Evolutionary conservation across 2,113 vertebrate species (phyloP).

Genomic region (Caranx melampygus): DNA sequence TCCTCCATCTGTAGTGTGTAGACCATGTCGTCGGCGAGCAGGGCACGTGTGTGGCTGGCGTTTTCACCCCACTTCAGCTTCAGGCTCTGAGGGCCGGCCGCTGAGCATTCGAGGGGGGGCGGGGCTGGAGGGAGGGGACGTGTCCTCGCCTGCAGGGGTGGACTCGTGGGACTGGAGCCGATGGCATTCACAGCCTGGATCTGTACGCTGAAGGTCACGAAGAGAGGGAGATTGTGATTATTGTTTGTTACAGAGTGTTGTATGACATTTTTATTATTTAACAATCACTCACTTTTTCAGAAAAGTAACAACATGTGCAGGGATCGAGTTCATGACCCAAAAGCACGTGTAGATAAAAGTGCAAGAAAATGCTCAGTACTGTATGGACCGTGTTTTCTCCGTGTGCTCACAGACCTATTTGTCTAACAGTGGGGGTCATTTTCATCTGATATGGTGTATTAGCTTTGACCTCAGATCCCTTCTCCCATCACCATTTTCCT

Average conservation of each 20-base stretch:
- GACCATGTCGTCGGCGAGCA: constrained; percentile 85
- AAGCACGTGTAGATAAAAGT: not conserved
- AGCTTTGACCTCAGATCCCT: constrained; percentile 21
- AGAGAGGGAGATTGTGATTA: not conserved
- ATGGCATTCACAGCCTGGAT: constrained; percentile 95
- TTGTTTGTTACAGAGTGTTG: not conserved
- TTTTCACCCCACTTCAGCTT: constrained; percentile 98
- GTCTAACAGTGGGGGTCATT: constrained; percentile 34
- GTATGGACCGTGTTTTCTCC: not conserved
- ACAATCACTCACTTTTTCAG: not conserved
- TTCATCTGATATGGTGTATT: constrained; percentile 3
- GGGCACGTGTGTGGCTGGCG: constrained; percentile 82
- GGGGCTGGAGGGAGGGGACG: constrained; percentile 92
- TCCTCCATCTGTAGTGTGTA: constrained; percentile 97
- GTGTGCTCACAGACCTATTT: constrained; percentile 8
- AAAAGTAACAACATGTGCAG: not conserved
- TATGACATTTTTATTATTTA: not conserved
- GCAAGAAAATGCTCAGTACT: not conserved
- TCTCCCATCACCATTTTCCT: constrained; percentile 3
- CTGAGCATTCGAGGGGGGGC: constrained; percentile 93
- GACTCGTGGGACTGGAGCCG: constrained; percentile 91
- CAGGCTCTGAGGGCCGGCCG: constrained; percentile 95
- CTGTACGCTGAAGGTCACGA: constrained; percentile 81
- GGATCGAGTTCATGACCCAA: not conserved
- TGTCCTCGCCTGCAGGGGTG: constrained; percentile 89